These are phyloP conservation scores for Ptychochromis oligacanthus DNA, from an alignment of 2,113 vertebrate genomes.

Conservation along the genomic window DNA sequence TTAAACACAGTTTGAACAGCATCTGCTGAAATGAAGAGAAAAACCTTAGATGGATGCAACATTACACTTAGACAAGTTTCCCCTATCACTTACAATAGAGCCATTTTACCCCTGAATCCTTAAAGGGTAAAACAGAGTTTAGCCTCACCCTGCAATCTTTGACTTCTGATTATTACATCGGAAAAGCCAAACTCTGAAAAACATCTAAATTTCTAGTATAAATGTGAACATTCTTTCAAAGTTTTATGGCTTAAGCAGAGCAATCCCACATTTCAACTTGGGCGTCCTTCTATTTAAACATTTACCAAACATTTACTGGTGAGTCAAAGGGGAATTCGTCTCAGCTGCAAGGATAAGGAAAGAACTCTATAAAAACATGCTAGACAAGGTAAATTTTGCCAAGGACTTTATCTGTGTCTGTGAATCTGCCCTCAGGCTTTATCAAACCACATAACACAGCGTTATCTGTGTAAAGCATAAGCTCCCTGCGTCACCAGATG, in stretches of 20 bases:
- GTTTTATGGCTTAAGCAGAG: not conserved
- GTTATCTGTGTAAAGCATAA: constrained; percentile 35
- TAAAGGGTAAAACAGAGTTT: constrained; percentile 31
- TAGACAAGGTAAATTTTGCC: constrained; percentile 22
- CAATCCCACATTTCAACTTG: not conserved
- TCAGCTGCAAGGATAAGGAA: constrained; percentile 14
- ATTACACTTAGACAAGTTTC: constrained; percentile 15
- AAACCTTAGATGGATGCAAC: constrained; percentile 31
- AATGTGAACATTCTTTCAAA: not conserved
- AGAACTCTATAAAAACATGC: constrained; percentile 18
- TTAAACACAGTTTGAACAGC: constrained; percentile 53
- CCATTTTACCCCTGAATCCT: not conserved
- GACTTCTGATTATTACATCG: not conserved
- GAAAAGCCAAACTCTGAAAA: not conserved
- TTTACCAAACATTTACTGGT: constrained; percentile 38
- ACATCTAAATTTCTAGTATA: not conserved
- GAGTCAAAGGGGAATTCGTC: constrained; percentile 15
- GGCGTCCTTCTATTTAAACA: constrained; percentile 37
- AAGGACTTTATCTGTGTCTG: not conserved
- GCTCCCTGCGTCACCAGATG: constrained; percentile 6
- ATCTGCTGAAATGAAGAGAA: constrained; percentile 50
- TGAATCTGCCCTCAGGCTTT: constrained; percentile 5
- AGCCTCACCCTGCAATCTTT: not conserved
- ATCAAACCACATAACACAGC: constrained; percentile 27
- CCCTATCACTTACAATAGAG: constrained; percentile 27